These are phyloP conservation scores for Hermaeophaga mercurialis DNA, from an alignment of 2,888 invertebrate genomes.

Conservation along the genomic window DNA sequence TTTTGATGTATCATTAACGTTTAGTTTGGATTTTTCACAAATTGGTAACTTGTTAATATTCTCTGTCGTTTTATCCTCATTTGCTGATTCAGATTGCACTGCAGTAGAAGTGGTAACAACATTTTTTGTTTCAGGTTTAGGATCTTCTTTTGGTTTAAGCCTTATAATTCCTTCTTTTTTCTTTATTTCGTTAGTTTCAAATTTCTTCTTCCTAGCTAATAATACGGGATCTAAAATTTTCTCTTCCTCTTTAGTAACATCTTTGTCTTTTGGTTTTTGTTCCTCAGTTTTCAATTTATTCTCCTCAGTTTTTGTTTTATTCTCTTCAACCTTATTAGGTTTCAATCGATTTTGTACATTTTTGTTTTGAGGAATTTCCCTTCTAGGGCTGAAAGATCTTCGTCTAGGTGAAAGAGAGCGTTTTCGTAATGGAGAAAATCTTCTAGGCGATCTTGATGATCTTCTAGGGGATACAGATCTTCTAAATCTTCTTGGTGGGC, in stretches of 20 bases:
- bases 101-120: constrained; percentile 15
- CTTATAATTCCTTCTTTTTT: constrained; percentile 60
- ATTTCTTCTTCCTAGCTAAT: constrained; percentile 61
- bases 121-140: constrained; percentile 19
- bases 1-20: not conserved
- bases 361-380: not conserved
- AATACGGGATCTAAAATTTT: constrained; percentile 56
- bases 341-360: not conserved
- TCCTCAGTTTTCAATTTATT: constrained; percentile 38
- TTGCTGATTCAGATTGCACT: constrained; percentile 11
- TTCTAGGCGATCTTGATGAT: constrained; percentile 37
- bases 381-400: not conserved
- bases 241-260: constrained; percentile 32
- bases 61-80: not conserved
- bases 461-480: constrained; percentile 43
- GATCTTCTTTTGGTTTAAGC: constrained; percentile 48
- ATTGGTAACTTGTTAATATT: not conserved
- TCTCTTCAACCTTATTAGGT: too few species aligned
- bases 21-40: constrained; percentile 12
- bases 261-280: constrained; percentile 17
- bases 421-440: constrained; percentile 37
- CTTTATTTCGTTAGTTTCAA: constrained; percentile 60
- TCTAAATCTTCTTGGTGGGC: constrained; percentile 43
- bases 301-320: constrained; percentile 21
- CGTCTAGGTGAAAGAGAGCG: constrained; percentile 36